Conservation (phyloP, 2,888 invertebrate genomes). For the Epinotia brunnichana region DNA sequence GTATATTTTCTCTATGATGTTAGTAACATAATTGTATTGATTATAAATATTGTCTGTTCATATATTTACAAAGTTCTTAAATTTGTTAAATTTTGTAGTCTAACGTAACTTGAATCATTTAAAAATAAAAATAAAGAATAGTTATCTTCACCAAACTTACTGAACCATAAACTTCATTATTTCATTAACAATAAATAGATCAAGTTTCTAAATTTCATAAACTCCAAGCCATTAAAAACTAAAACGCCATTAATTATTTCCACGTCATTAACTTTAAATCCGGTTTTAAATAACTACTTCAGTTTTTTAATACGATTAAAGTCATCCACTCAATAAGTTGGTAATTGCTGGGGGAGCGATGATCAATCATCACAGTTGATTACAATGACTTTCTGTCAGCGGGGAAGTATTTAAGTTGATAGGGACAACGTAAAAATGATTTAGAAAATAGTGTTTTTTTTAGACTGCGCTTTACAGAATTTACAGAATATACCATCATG, state of each 20-base stretch:
- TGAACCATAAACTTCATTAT: neutral
- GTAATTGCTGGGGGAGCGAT: slow-evolving; percentile 65
- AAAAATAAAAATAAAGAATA: neutral
- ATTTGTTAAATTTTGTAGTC: too few species aligned
- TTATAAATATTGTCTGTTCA: too few species aligned
- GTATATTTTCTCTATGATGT: too few species aligned
- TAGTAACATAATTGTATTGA: neutral
- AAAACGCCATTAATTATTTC: slow-evolving; percentile 61
- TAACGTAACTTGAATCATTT: neutral
- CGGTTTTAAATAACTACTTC: slow-evolving; percentile 58
- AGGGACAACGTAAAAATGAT: neutral
- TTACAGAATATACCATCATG: too few species aligned
- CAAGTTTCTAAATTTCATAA: slow-evolving; percentile 1
- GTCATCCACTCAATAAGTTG: slow-evolving; percentile 65
- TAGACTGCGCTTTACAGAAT: too few species aligned
- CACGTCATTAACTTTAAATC: slow-evolving; percentile 53
- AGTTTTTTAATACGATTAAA: slow-evolving; percentile 45
- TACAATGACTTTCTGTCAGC: slow-evolving; percentile 25
- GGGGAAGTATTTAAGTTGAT: neutral
- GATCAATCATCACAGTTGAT: slow-evolving; percentile 63
- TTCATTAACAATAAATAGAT: neutral
- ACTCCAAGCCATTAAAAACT: slow-evolving; percentile 34
- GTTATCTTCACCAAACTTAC: neutral
- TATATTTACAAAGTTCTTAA: too few species aligned
- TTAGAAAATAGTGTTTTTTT: neutral